Conservation (phyloP, 2,797 vertebrate species). For the Argya squamiceps region DNA sequence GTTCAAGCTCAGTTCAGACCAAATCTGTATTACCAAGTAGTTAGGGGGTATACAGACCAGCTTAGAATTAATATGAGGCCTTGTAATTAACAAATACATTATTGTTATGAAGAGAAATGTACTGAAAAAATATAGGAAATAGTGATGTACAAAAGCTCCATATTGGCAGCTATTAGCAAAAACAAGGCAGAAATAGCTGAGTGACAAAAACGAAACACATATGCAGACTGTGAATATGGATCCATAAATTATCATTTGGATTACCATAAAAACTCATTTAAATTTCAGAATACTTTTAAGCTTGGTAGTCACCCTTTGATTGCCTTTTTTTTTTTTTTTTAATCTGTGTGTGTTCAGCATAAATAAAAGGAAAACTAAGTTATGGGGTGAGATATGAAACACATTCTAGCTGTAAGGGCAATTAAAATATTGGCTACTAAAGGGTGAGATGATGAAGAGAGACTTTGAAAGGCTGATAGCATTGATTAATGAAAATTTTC, state of each 20-base stretch:
- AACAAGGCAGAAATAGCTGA: background rate
- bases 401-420: constrained; percentile 44
- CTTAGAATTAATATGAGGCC: background rate
- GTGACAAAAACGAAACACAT: background rate
- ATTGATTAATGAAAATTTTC: constrained; percentile 59
- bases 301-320: constrained; percentile 29
- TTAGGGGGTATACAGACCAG: background rate
- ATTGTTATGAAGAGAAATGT: background rate
- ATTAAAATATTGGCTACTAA: constrained; percentile 55
- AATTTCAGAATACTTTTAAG: constrained; percentile 54
- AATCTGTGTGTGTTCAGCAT: constrained; percentile 1
- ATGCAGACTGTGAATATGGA: constrained; percentile 1
- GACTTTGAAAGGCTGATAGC: constrained; percentile 58
- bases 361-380: constrained; percentile 46
- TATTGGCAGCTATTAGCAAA: background rate
- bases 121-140: background rate
- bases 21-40: background rate
- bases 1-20: background rate
- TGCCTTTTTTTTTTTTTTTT: background rate
- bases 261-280: constrained; percentile 58
- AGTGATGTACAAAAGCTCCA: background rate
- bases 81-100: background rate
- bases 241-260: constrained; percentile 57
- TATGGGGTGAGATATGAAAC: background rate
- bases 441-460: constrained; percentile 37